phyloP scores from a whole-genome alignment of 2,888 invertebrate genomes.

The Dryococelus australis region DNA sequence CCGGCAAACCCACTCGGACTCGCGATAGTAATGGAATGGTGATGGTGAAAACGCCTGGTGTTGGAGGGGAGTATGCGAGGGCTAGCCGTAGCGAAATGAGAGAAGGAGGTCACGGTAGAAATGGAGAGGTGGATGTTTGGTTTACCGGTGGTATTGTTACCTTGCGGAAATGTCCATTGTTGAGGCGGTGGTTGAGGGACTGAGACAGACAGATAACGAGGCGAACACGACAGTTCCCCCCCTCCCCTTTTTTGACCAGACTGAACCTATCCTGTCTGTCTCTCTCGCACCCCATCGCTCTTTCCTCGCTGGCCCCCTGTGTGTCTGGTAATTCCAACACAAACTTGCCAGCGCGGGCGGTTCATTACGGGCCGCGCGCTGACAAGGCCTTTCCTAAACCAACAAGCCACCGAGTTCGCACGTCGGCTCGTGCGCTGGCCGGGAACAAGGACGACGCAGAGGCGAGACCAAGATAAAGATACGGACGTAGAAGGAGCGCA shows the following conservation, averaged over 20 bases:
- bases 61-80: background rate
- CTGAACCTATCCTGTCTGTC: background rate
- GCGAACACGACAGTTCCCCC: background rate
- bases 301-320: background rate
- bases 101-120: background rate
- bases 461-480: background rate
- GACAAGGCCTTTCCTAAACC: conserved; percentile 10
- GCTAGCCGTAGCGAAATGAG: background rate
- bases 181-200: background rate
- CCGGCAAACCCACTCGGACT: background rate
- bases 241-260: background rate
- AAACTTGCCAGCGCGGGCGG: background rate
- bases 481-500: background rate
- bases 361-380: conserved; percentile 16
- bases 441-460: background rate
- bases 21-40: background rate
- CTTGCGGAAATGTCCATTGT: background rate
- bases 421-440: background rate
- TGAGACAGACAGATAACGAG: conserved; percentile 3
- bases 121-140: background rate
- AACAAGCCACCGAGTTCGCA: background rate
- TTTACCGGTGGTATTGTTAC: background rate
- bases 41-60: background rate
- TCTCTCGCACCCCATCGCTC: background rate
- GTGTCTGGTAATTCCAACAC: conserved; percentile 1